Evolutionary conservation across 2,113 vertebrate genomes (phyloP), one percentile per base, ranked within the genome.

Genomic region (Lasiurus borealis): DNA sequence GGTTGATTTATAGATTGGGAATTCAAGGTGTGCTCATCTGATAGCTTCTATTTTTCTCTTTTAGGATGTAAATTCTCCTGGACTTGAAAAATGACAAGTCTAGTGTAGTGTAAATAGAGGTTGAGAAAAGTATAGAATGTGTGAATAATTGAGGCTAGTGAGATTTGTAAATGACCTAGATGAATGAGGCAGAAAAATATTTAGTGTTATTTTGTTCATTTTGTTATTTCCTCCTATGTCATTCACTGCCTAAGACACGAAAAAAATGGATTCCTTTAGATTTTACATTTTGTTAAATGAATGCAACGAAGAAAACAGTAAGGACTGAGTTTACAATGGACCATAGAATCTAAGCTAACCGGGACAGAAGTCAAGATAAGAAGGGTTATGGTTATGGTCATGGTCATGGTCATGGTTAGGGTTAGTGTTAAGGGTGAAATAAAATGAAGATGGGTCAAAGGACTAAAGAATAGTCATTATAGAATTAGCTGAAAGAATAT

Each of bases 201-300:
- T 34, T n/a, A 59, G 46, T 36, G 13, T 46, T 48, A 78, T 34
- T 71, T 46, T 83, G 10, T 54, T 34, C 27, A 31, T 11, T 57
- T 91, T 77, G 4, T 52, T 71, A 50, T 75, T 82, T 88, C 50
- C 14, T 94, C 50, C 76, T 18, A 1, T 73, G 54, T 77, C 27
- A 40, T 59, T 93, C 18, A 54, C 31, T 89, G 62, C 14, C 62
- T 23, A 92, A 88, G 36, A 72, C 46, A 86, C 1, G 66, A 14
- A 92, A 21, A 94, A 91, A 89, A 80, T 34, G 3, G 4, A 80
- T 72, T 86, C 13, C 5, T 40, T 72, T 62, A 59, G 71, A 36
- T 40, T 78, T 93, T 77, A 34, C 8, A 19, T 34, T 96, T 90
- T 96, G 62, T 34, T 86, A 75, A 78, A 90, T 75, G 5, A 93